phyloP scores from a whole-genome alignment of 30 jellyfish, hydroid and myxozoan genomes.

The Rhopilema esculentum region DNA sequence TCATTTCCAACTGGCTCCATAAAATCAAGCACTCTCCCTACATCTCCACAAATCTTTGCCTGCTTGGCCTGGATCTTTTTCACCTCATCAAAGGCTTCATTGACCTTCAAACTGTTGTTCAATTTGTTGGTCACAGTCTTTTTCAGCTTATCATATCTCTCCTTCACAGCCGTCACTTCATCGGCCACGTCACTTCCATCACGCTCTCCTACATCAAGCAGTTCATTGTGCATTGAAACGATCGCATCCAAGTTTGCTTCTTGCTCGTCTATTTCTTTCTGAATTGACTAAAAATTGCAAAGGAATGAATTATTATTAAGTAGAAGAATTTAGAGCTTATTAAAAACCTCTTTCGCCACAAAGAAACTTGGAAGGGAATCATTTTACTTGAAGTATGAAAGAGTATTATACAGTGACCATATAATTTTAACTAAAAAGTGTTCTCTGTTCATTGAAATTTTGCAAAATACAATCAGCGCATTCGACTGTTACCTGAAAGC shows the following conservation, averaged over 20 bases:
- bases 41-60: conserved; percentile 53
- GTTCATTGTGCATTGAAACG: conserved; percentile 26
- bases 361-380: no score
- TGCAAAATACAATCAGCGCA: neutral
- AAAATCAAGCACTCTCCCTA: conserved; percentile 48
- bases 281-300: conserved; percentile 33
- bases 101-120: conserved; percentile 19
- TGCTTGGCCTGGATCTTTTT: conserved; percentile 58
- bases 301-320: neutral
- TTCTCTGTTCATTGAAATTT: no score
- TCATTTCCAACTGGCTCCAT: conserved; percentile 77
- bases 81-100: conserved; percentile 59
- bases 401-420: no score
- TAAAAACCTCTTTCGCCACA: no score
- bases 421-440: no score
- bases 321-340: neutral
- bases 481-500: conserved; percentile 11
- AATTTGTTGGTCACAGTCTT: conserved; percentile 36
- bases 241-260: conserved; percentile 57
- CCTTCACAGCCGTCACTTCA: conserved; percentile 55
- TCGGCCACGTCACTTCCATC: conserved; percentile 57
- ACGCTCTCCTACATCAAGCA: conserved; percentile 67
- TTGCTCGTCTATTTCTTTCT: conserved; percentile 62
- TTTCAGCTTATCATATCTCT: conserved; percentile 71
- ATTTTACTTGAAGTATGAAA: no score